Evolutionary conservation across 2,113 vertebrate genomes (phyloP), one percentile per base, ranked within the genome.

Genomic region (Hippoglossus stenolepis): DNA sequence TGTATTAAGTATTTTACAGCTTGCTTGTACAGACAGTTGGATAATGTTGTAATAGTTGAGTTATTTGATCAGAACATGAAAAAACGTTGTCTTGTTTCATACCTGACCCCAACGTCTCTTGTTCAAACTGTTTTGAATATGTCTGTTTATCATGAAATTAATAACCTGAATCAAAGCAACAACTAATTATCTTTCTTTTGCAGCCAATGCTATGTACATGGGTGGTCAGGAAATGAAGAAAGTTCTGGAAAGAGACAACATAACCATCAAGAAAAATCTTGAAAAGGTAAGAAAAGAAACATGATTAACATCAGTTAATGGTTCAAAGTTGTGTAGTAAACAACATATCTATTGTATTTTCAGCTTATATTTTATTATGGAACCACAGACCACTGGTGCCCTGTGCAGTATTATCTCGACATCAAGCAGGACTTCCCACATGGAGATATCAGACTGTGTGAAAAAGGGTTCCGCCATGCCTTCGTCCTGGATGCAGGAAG

Each of bases 341-440:
- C 68, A 40, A n/a, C 63, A 20, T 38, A 83, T 9, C 83, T 91
- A 18, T 75, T 75, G 8, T 35, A 47, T 75, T 94, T 94, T 53
- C 76, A 99, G 98, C 95, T 99, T 13, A 95, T 96, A 53, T 99
- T 99, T 92, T 99, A 99, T 82, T 98, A 99, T 14, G 97, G 98
- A 26, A 87, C 91, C 1, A 73, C 68, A 47, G 98, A 99, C 87
- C 66, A 65, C 62, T 99, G 97, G 97, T 99, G 98, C 71, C 98
- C 98, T 1, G 87, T 93, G 45, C 79, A 93, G 35, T 99, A 95
- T 84, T 99, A 96, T 3, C 93, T 97, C 12, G 96, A 98, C 80
- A 96, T 99, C 71, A 97, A 95, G 84, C 93, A 85, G 89, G 95
- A 96, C 85, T 98, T 98, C 82, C 98, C 97, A 0, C 89, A 90